Percentiles rank a stretch among this genome's conserved stretches.
phyloP scores from a whole-genome alignment of 2,113 vertebrate species.

The Gnathonemus echidnorhynchus region DNA sequence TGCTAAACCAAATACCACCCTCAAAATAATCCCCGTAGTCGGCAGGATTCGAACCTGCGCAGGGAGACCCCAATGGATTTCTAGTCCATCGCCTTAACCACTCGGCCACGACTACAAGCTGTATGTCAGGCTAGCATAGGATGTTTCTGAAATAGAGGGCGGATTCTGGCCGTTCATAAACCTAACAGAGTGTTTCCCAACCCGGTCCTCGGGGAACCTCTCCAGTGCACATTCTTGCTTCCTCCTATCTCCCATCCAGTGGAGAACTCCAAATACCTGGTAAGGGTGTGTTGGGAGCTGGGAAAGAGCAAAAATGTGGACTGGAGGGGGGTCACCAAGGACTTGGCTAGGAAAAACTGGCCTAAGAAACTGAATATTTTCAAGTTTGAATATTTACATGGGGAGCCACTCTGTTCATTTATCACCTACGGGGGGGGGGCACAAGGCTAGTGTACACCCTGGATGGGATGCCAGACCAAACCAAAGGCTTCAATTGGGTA shows the following conservation, averaged over 20 bases:
- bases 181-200: background rate
- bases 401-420: background rate
- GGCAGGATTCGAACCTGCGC: constrained; percentile 57
- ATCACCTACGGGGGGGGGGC: background rate
- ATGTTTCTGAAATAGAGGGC: background rate
- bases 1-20: background rate
- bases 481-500: background rate
- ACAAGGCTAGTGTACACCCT: background rate
- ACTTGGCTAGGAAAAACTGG: background rate
- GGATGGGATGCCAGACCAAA: background rate
- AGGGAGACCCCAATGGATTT: constrained; percentile 71
- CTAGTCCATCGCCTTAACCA: constrained; percentile 77
- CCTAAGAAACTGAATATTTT: background rate
- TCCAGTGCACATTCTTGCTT: background rate
- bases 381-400: background rate
- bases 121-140: background rate
- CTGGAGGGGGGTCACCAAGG: background rate
- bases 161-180: background rate
- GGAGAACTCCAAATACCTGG: background rate
- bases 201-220: background rate
- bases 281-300: background rate
- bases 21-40: constrained; percentile 7
- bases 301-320: background rate
- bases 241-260: background rate
- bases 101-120: constrained; percentile 74